Conservation (phyloP, 2,113 vertebrate genomes). For the Alouatta palliata region DNA sequence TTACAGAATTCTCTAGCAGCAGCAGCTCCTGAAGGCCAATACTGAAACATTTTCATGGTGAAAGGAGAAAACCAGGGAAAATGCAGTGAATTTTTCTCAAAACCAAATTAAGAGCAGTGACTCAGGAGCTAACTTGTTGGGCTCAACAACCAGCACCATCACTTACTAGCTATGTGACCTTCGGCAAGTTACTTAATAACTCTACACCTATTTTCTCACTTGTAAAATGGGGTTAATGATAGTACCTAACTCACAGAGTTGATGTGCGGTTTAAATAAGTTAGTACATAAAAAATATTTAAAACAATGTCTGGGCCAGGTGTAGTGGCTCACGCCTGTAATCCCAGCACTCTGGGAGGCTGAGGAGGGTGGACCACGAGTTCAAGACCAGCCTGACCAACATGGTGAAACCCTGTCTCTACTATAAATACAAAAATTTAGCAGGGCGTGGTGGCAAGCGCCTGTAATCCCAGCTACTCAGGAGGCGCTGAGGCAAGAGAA, state of each 20-base stretch:
- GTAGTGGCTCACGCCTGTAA: too few relatives aligned
- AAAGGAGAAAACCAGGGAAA: slow-evolving; percentile 29
- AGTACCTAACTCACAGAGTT: neutral
- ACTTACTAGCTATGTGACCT: neutral
- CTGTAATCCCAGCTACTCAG: too few relatives aligned
- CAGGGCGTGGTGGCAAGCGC: too few relatives aligned
- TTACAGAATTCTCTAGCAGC: neutral
- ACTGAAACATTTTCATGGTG: neutral
- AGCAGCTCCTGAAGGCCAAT: neutral
- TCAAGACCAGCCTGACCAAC: too few relatives aligned
- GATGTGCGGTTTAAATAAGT: neutral
- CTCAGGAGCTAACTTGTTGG: neutral
- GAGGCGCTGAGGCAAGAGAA: too few relatives aligned
- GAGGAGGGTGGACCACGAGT: too few relatives aligned
- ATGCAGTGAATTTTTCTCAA: neutral
- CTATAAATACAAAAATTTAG: too few relatives aligned
- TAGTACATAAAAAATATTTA: neutral
- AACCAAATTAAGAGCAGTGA: slow-evolving; percentile 36
- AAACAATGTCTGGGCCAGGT: neutral
- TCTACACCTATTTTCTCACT: slow-evolving; percentile 5
- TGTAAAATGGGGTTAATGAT: neutral
- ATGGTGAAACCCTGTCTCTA: too few relatives aligned
- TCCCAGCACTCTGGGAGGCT: too few relatives aligned
- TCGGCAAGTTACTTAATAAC: neutral
- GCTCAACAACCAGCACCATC: neutral